Conservation (phyloP, 1,140 invertebrate genomes). For the Grapholita molesta region DNA sequence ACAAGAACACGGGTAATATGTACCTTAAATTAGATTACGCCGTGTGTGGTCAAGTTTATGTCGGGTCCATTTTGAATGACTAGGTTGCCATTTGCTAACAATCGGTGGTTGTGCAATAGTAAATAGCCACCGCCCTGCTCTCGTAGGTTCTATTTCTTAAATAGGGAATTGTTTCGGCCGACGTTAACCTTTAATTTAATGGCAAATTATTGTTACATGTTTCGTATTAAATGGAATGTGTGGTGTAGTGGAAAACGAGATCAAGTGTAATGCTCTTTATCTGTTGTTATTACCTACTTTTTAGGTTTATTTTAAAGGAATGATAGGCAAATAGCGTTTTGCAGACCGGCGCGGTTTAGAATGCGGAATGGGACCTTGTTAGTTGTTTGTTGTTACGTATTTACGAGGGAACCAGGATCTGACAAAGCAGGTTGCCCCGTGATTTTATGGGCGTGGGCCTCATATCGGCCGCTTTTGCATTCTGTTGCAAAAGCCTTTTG, state of each 20-base stretch:
- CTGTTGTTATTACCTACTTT: too few relatives aligned
- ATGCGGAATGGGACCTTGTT: not conserved
- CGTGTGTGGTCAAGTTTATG: constrained; percentile 10
- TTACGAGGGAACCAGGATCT: constrained; percentile 22
- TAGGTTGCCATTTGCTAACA: constrained; percentile 40
- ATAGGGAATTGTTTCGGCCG: not conserved
- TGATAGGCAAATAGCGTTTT: not conserved
- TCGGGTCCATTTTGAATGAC: constrained; percentile 17
- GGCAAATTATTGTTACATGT: constrained; percentile 5
- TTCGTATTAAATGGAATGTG: not conserved
- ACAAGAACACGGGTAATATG: not conserved
- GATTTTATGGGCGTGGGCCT: constrained; percentile 67
- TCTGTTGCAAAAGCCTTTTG: constrained; percentile 66
- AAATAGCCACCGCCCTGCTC: constrained; percentile 19
- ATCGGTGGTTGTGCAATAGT: constrained; percentile 36
- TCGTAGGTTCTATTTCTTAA: constrained; percentile 23
- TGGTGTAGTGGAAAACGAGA: not conserved
- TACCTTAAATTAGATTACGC: not conserved
- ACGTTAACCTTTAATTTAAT: constrained; percentile 11
- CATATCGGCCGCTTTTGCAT: constrained; percentile 61
- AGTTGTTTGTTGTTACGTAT: not conserved
- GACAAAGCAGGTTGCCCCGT: constrained; percentile 51
- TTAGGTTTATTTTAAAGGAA: too few relatives aligned
- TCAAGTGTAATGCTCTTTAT: too few relatives aligned
- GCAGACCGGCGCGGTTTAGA: not conserved